These are phyloP conservation scores for Portunus trituberculatus DNA, from an alignment of 1,140 invertebrate genomes.

Conservation along the genomic window DNA sequence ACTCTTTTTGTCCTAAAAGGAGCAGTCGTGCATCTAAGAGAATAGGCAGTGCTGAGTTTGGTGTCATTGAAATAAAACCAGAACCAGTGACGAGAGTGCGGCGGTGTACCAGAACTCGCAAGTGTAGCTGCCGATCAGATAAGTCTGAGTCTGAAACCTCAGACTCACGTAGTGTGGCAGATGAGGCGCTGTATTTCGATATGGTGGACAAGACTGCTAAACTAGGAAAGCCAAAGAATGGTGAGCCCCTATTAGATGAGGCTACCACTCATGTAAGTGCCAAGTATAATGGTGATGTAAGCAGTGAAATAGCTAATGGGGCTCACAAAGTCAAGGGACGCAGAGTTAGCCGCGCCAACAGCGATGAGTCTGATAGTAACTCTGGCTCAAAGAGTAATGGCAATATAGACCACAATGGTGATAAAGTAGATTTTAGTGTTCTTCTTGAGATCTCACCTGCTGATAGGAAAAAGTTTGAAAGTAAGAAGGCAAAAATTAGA, in stretches of 20 bases:
- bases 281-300: constrained; percentile 74
- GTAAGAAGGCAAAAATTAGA: constrained; percentile 75
- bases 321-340: constrained; percentile 75
- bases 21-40: constrained; percentile 75
- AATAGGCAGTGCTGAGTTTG: constrained; percentile 68
- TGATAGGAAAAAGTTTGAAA: constrained; percentile 76
- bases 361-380: constrained; percentile 76
- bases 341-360: constrained; percentile 70
- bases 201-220: constrained; percentile 75
- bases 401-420: constrained; percentile 73
- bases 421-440: constrained; percentile 77
- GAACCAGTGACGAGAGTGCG: constrained; percentile 54
- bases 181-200: constrained; percentile 67
- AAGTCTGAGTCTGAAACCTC: constrained; percentile 73
- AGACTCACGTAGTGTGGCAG: constrained; percentile 69
- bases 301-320: constrained; percentile 67
- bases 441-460: constrained; percentile 76
- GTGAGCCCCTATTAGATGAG: constrained; percentile 68
- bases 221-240: constrained; percentile 76
- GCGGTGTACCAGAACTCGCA: constrained; percentile 59
- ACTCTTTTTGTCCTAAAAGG: constrained; percentile 75
- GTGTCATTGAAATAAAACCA: constrained; percentile 64
- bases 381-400: constrained; percentile 74
- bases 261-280: constrained; percentile 62
- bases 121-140: constrained; percentile 72